phyloP scores from a whole-genome alignment of 2,797 vertebrate genomes.

The Carduelis carduelis region DNA sequence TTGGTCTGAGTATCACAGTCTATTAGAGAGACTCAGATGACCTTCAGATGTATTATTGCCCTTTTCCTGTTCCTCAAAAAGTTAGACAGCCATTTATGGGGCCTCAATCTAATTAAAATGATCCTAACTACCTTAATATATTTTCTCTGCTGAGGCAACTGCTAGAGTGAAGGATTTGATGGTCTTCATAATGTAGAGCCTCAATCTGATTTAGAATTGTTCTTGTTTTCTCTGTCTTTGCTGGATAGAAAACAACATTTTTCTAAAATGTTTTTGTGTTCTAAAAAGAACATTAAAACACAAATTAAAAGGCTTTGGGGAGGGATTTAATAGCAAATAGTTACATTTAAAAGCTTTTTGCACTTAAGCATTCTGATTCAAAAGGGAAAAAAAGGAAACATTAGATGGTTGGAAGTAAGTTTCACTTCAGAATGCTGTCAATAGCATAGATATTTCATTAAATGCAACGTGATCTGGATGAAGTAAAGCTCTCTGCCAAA shows the following conservation, averaged over 20 bases:
- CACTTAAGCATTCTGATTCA: neutral
- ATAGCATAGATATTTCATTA: neutral
- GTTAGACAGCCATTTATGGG: neutral
- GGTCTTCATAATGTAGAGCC: neutral
- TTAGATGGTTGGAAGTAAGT: neutral
- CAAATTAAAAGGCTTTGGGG: neutral
- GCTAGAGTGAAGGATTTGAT: conserved; percentile 31
- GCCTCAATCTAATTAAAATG: conserved; percentile 48
- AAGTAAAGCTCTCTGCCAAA: neutral
- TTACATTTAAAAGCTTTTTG: neutral
- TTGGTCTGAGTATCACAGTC: neutral
- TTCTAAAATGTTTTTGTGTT: neutral
- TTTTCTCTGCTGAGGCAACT: conserved; percentile 37
- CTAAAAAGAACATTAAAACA: neutral
- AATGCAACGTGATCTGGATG: neutral
- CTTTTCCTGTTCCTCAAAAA: conserved; percentile 24
- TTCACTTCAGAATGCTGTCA: neutral
- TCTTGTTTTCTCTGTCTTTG: neutral
- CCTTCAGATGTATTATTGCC: conserved; percentile 12
- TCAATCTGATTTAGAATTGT: conserved; percentile 21
- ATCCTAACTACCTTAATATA: conserved; percentile 20
- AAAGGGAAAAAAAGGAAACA: neutral
- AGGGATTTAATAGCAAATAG: neutral
- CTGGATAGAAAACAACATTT: neutral
- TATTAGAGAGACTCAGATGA: neutral